These are phyloP conservation scores for Oedothorax gibbosus DNA, from an alignment of 1,140 invertebrate species.

Conservation along the genomic window DNA sequence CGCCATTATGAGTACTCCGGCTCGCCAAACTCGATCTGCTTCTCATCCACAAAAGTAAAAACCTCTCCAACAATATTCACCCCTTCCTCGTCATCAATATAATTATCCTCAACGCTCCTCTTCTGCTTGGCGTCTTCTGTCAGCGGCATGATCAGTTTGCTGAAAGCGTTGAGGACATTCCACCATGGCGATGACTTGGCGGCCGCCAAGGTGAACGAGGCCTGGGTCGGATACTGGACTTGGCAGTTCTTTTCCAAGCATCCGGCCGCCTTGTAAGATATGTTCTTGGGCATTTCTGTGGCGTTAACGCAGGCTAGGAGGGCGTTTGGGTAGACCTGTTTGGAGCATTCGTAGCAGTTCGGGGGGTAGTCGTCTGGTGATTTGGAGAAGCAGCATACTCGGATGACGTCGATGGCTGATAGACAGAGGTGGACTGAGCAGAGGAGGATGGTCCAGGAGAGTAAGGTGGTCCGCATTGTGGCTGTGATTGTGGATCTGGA, in stretches of 20 bases:
- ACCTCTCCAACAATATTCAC: background rate
- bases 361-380: background rate
- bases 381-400: constrained; percentile 24
- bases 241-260: constrained; percentile 44
- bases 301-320: constrained; percentile 29
- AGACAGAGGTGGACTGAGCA: background rate
- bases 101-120: constrained; percentile 4
- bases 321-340: constrained; percentile 21
- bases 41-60: background rate
- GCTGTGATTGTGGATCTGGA: background rate
- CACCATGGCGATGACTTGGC: background rate
- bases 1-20: constrained; percentile 18
- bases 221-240: constrained; percentile 14
- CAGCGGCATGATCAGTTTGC: background rate
- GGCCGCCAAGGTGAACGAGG: too few relatives aligned
- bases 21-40: background rate
- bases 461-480: background rate
- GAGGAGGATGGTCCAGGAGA: background rate
- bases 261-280: constrained; percentile 12
- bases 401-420: background rate
- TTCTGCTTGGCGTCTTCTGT: background rate
- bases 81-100: background rate
- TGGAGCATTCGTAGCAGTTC: constrained; percentile 18
- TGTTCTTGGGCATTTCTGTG: constrained; percentile 34
- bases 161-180: background rate